Base-by-base conservation (phyloP, 2,888 invertebrate species). In the Netelia melanura region DNA sequence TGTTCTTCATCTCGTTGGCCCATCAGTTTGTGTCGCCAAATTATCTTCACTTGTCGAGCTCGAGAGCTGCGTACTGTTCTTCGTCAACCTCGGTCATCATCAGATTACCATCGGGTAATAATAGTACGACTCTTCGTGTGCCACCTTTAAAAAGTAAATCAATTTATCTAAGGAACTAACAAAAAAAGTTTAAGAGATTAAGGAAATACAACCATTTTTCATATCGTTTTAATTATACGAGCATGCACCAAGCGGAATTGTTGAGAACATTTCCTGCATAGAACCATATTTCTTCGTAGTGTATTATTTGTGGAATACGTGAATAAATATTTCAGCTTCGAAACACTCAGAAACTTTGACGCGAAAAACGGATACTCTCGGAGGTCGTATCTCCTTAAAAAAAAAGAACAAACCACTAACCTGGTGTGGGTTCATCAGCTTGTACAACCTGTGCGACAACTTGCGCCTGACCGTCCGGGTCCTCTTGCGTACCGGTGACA, bases 51-150 rank as follows among this genome's bases (percentile, higher is more conserved):
- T 96, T 91, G 94, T 95, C 94, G 92, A 96, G 90, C 94, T 95
- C 90, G 93, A 96, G 90, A 30, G 97, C 96, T 86, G 96, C 96
- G 89, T 96, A 98, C 92, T 98, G 98, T 91, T 98, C 97, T 90
- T 97, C 97, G 89, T 97, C 97, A 85, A 98, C 96, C 94, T 98
- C 97, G 6, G 98, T 98, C 96, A 97, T 97, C 95, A 98, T 97
- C 84, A 97, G 95, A 91, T 97, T 97, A 86, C 98, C 98, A 92
- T 98, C 97, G 9, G 97, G 97, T 89, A 98, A 94, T 90, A 97
- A 94, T n/a, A 98, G 95, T 8, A 98, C 97, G 23, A 98, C 97
- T 92, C 97, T 96, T 90, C 97, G 95, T 23, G 97, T 97, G 80
- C 97, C 97, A 92, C 97, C 97, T 97, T 91, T 17, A 92, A 91